Conservation (phyloP, 2,888 invertebrate species). For the Acrocera orbiculus region DNA sequence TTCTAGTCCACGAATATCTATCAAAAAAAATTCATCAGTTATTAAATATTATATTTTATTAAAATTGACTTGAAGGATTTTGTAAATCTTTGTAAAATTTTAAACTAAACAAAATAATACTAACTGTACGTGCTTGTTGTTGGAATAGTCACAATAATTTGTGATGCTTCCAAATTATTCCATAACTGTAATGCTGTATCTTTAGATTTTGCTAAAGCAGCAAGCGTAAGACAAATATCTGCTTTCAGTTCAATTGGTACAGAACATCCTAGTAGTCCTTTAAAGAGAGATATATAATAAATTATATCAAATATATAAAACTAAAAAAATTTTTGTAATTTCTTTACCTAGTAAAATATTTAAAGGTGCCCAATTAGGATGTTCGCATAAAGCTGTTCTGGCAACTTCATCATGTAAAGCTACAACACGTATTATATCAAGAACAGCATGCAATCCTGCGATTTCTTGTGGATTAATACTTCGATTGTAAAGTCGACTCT, state of each 20-base stretch:
- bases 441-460: slow-evolving; percentile 67
- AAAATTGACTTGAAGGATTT: too few species aligned
- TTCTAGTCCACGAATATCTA: slow-evolving; percentile 38
- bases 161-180: slow-evolving; percentile 69
- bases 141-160: slow-evolving; percentile 53
- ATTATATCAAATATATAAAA: too few species aligned
- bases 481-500: slow-evolving; percentile 35
- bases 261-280: slow-evolving; percentile 68
- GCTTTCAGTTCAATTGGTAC: slow-evolving; percentile 75
- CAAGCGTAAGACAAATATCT: slow-evolving; percentile 57
- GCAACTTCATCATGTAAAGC: slow-evolving; percentile 66
- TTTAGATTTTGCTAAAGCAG: slow-evolving; percentile 59
- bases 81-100: too few species aligned
- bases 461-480: slow-evolving; percentile 66
- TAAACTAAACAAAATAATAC: background rate
- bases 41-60: too few species aligned
- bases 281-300: slow-evolving; percentile 6
- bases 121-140: slow-evolving; percentile 37
- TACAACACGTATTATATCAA: slow-evolving; percentile 59
- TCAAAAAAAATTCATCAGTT: slow-evolving; percentile 1
- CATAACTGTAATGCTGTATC: slow-evolving; percentile 67
- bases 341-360: slow-evolving; percentile 49
- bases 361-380: slow-evolving; percentile 72
- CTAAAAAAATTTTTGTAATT: too few species aligned
- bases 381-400: slow-evolving; percentile 66